A percentile compares a stretch with the other conserved stretches of the same genome.
These are phyloP conservation scores for Allacma fusca DNA, from an alignment of 2,888 invertebrate genomes.

Conservation along the genomic window DNA sequence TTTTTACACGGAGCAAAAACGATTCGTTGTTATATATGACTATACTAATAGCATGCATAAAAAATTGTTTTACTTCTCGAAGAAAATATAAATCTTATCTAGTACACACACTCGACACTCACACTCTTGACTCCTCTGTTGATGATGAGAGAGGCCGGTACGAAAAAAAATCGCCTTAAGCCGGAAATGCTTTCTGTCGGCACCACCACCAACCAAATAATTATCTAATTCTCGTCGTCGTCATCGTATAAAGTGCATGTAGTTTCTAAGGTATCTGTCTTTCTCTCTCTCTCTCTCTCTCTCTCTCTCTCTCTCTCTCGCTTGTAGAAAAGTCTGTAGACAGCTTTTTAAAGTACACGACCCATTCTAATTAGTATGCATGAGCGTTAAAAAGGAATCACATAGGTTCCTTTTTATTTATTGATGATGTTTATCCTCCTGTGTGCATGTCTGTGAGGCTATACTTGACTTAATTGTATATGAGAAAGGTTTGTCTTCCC, in stretches of 20 bases:
- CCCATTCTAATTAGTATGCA: constrained; percentile 16
- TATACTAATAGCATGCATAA: neutral
- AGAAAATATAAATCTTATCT: constrained; percentile 28
- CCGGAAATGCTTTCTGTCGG: constrained; percentile 39
- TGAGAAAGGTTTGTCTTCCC: neutral
- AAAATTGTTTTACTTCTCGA: constrained; percentile 1
- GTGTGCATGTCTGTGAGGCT: neutral
- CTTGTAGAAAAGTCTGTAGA: neutral
- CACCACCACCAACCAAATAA: constrained; percentile 22
- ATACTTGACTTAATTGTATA: neutral
- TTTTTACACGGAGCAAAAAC: neutral
- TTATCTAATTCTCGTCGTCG: constrained; percentile 22
- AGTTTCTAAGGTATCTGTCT: neutral
- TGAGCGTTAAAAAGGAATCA: constrained; percentile 16
- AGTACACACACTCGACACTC: constrained; percentile 4
- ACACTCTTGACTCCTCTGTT: neutral
- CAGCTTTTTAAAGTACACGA: constrained; percentile 1
- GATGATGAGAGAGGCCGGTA: neutral
- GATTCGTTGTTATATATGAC: neutral
- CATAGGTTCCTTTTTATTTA: constrained; percentile 12
- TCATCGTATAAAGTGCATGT: neutral
- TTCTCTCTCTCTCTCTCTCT: too few species aligned
- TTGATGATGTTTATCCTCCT: constrained; percentile 6
- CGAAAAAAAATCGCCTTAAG: constrained; percentile 21
- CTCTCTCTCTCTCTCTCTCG: too few species aligned